A percentile compares a stretch with the other conserved stretches of the same genome.
Conservation (phyloP, 1,140 invertebrate genomes). For the Bursaphelenchus mucronatus region DNA sequence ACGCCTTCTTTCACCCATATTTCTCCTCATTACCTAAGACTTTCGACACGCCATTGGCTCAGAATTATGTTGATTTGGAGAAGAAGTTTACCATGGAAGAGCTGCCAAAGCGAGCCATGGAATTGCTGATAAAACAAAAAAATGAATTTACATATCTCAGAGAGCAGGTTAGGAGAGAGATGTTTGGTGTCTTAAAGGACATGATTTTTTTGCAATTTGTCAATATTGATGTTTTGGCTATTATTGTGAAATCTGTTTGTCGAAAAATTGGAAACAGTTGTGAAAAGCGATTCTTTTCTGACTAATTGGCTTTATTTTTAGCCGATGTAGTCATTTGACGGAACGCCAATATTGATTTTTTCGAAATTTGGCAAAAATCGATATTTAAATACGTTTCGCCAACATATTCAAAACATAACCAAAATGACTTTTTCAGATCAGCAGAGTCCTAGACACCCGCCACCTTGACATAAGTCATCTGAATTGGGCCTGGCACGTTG, state of each 20-base stretch:
- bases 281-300: background rate
- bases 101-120: constrained; percentile 12
- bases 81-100: constrained; percentile 7
- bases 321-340: too few relatives aligned
- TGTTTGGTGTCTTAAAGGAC: too few relatives aligned
- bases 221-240: too few relatives aligned
- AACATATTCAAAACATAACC: too few relatives aligned
- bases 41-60: constrained; percentile 23
- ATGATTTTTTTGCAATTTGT: too few relatives aligned
- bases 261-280: too few relatives aligned
- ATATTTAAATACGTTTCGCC: too few relatives aligned
- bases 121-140: constrained; percentile 16
- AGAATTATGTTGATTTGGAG: constrained; percentile 7
- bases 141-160: constrained; percentile 9
- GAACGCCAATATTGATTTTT: constrained; percentile 10
- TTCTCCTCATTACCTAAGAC: constrained; percentile 18
- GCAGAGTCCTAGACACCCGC: constrained; percentile 2
- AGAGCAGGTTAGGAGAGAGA: background rate
- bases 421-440: constrained; percentile 18
- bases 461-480: background rate
- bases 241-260: too few relatives aligned
- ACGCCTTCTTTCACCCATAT: constrained; percentile 14
- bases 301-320: constrained; percentile 18
- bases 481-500: constrained; percentile 69
- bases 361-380: background rate